Conservation (phyloP, 1,140 invertebrate species). For the Drosophila bocki region DNA sequence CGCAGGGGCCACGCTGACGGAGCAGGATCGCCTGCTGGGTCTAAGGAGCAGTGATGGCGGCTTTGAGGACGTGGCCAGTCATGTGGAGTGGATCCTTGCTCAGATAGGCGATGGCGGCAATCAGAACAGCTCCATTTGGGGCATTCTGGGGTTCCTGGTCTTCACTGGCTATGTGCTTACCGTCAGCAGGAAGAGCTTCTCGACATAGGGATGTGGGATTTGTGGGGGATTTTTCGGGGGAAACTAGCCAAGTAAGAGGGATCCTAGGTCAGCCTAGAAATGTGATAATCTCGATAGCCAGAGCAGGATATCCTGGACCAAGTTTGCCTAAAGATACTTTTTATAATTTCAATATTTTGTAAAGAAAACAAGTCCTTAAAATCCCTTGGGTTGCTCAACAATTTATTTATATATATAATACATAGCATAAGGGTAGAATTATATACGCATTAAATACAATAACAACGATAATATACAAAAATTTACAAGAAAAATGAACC, state of each 20-base stretch:
- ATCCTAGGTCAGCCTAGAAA: slow-evolving; percentile 10
- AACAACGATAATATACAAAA: slow-evolving; percentile 14
- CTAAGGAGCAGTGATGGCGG: slow-evolving; percentile 20
- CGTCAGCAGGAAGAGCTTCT: slow-evolving; percentile 57
- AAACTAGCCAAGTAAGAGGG: slow-evolving; percentile 24
- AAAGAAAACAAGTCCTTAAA: neutral
- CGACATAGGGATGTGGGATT: neutral
- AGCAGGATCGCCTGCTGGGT: slow-evolving; percentile 42
- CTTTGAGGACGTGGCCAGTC: slow-evolving; percentile 69
- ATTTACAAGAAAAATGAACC: neutral
- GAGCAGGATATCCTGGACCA: neutral
- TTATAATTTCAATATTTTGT: neutral
- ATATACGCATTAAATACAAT: slow-evolving; percentile 14
- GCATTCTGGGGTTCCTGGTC: slow-evolving; percentile 59
- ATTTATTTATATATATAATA: slow-evolving; percentile 7
- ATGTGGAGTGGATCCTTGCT: slow-evolving; percentile 67
- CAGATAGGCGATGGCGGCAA: slow-evolving; percentile 67
- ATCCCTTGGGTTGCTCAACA: neutral
- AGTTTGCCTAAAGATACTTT: neutral
- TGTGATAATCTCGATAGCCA: slow-evolving; percentile 62
- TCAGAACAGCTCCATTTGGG: slow-evolving; percentile 76
- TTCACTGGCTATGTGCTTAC: slow-evolving; percentile 70
- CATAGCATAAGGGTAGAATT: slow-evolving; percentile 16
- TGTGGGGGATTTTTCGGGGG: neutral
- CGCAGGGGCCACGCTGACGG: slow-evolving; percentile 61